These are phyloP conservation scores for Synergus japonicus DNA, from an alignment of 2,888 invertebrate species.

Conservation along the genomic window DNA sequence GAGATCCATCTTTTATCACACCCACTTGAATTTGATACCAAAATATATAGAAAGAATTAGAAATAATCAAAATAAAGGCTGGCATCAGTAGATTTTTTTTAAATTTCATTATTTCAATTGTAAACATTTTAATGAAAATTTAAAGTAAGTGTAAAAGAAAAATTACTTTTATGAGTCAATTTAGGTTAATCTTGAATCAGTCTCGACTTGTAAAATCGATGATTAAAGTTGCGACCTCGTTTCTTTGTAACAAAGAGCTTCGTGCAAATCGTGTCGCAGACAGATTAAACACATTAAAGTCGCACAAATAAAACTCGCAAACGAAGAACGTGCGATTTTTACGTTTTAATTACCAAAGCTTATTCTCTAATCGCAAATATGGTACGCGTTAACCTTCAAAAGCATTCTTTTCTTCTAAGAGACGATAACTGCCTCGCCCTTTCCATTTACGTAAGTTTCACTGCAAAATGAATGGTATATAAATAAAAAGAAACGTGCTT, in stretches of 20 bases:
- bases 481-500: slow-evolving; percentile 16
- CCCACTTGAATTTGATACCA: neutral
- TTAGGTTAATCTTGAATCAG: slow-evolving; percentile 31
- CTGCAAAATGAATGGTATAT: neutral
- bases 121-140: neutral
- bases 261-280: slow-evolving; percentile 26
- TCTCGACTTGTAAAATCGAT: slow-evolving; percentile 29
- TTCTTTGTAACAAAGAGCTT: slow-evolving; percentile 31
- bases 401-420: neutral
- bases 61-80: neutral
- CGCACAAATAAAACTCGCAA: slow-evolving; percentile 28
- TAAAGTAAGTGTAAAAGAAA: neutral
- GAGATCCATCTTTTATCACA: neutral
- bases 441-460: neutral
- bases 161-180: slow-evolving; percentile 22
- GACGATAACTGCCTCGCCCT: neutral
- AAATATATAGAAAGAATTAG: neutral
- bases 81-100: slow-evolving; percentile 1
- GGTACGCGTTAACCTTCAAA: neutral
- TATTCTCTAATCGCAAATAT: slow-evolving; percentile 18
- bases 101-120: slow-evolving; percentile 42
- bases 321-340: slow-evolving; percentile 30
- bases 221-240: slow-evolving; percentile 37
- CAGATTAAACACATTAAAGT: slow-evolving; percentile 34
- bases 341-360: slow-evolving; percentile 21